Evolutionary conservation across 2,888 invertebrate genomes (phyloP), one percentile per base, ranked within the genome.

Genomic region (Archips crataeganus): DNA sequence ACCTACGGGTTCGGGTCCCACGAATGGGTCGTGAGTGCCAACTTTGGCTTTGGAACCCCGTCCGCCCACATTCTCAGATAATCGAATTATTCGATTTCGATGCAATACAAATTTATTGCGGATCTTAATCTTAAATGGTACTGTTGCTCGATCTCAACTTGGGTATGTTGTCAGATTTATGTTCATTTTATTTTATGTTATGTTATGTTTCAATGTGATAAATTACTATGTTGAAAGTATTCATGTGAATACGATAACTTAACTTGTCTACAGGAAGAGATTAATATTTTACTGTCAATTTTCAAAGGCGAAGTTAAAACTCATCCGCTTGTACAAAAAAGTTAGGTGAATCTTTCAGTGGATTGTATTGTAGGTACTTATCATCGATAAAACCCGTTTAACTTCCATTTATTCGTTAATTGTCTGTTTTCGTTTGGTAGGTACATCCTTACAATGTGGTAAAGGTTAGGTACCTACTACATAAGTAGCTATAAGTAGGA

Each of bases 21-120:
- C 82, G 76, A 70, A 72, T 74, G 72, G 79, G 77, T 81, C 81
- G 84, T 81, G 83, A 85, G 79, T 74, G 70, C 80, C 75, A 76
- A 76, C 76, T 76, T 77, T 75, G 77, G 76, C 65, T 23, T 59
- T 8, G 67, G 49, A 36, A 73, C 75, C 67, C 71, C 69, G 72
- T 66, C 51, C 75, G 75, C 74, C 75, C 70, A 61, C 70, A 77
- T 80, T 59, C 49, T 65, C 23, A 11, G 47, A 57, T 59, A 59
- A 59, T 49, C 36, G 57, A 65, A 60, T 65, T 71, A 71, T 60
- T 32, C 42, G 11, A 36, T 39, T 36, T 39, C 4, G 62, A 62
- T 32, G 3, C 57, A 32, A 57, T 57, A 32, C 39, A 39, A 39
- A 60, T 60, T 60, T 60, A 39, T 60, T 36, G 60, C 60, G 36